These are phyloP conservation scores for Melanerpes formicivorus DNA, from an alignment of 2,113 vertebrate species.

Conservation along the genomic window DNA sequence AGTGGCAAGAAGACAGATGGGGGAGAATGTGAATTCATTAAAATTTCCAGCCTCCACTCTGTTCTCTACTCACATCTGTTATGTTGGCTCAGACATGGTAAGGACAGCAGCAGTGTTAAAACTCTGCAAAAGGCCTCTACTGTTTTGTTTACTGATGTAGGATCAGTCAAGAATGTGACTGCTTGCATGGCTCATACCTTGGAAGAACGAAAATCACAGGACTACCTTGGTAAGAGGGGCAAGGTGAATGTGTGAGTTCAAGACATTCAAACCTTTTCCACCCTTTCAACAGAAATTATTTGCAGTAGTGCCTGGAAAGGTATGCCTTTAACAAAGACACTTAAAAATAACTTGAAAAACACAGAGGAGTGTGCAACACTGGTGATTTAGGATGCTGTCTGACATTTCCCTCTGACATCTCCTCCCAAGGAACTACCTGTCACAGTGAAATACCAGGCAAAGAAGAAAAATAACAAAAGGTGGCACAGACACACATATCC, in stretches of 20 bases:
- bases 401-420: not conserved
- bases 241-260: not conserved
- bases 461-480: constrained; percentile 17
- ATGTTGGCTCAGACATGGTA: constrained; percentile 5
- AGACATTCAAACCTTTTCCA: not conserved
- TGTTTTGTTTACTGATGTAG: not conserved
- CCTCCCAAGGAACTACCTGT: not conserved
- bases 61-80: constrained; percentile 19
- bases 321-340: not conserved
- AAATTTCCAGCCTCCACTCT: constrained; percentile 16
- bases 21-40: not conserved
- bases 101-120: constrained; percentile 17
- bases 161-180: not conserved
- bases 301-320: not conserved
- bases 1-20: not conserved
- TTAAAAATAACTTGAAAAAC: constrained; percentile 7
- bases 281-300: not conserved
- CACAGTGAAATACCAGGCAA: not conserved
- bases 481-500: not conserved
- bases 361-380: not conserved
- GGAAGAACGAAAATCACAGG: not conserved
- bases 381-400: constrained; percentile 28
- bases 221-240: not conserved
- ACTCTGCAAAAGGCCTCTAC: not conserved
- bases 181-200: not conserved